Evolutionary conservation across 2,113 vertebrate species (phyloP).

Genomic region (Pedetes capensis): DNA sequence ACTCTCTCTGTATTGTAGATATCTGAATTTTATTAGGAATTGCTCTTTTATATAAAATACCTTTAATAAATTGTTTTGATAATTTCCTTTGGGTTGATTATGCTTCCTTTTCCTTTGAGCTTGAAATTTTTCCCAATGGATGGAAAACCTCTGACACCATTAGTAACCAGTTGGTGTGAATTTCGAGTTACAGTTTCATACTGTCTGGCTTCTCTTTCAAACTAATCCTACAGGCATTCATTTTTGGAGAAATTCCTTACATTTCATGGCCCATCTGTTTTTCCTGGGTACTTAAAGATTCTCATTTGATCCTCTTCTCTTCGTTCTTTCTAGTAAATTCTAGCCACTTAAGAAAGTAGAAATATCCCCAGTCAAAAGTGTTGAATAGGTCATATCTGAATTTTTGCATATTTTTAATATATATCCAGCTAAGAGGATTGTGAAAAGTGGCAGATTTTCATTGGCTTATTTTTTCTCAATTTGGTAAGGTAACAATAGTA

Average conservation of each 20-base stretch:
- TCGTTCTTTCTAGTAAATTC: not conserved
- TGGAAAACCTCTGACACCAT: not conserved
- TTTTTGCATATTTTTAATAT: not conserved
- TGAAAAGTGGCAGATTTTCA: not conserved
- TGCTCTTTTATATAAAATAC: not conserved
- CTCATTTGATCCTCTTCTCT: not conserved
- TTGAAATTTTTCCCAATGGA: not conserved
- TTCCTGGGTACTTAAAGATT: not conserved
- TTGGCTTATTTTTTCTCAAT: not conserved
- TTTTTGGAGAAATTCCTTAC: not conserved
- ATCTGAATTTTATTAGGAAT: not conserved
- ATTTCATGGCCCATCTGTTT: not conserved
- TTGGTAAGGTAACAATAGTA: not conserved
- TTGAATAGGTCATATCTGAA: not conserved
- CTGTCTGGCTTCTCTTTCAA: not conserved
- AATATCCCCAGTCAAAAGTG: not conserved
- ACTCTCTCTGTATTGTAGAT: not conserved
- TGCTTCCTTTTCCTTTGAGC: not conserved
- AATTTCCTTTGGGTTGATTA: not conserved
- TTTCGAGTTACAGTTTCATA: not conserved
- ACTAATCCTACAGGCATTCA: rapidly evolving
- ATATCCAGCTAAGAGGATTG: not conserved
- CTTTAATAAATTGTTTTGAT: not conserved
- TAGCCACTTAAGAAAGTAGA: not conserved
- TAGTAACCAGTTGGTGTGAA: not conserved